These are phyloP conservation scores for Rhagophthalmus giganteus DNA, from an alignment of 2,888 invertebrate genomes.

Conservation along the genomic window DNA sequence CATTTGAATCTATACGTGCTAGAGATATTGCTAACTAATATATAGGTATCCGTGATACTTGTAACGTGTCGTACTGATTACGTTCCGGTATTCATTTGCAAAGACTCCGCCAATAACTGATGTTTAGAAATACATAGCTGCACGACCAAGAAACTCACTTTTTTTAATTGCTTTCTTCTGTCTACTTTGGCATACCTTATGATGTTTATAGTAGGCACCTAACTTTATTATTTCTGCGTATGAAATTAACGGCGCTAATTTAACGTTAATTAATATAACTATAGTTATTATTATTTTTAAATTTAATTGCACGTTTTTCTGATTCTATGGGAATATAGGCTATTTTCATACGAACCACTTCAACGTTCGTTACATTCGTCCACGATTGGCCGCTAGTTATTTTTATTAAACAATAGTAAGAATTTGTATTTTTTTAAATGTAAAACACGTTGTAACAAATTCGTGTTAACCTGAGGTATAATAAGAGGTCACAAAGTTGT, in stretches of 20 bases:
- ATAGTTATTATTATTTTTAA: too few species aligned
- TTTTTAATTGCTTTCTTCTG: slow-evolving; percentile 22
- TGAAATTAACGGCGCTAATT: slow-evolving; percentile 3
- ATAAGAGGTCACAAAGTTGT: too few species aligned
- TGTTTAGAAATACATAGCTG: slow-evolving; percentile 20
- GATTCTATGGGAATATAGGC: too few species aligned
- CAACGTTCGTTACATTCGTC: too few species aligned
- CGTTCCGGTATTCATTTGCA: slow-evolving; percentile 17
- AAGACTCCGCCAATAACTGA: slow-evolving; percentile 7
- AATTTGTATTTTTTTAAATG: too few species aligned
- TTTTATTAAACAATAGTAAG: too few species aligned
- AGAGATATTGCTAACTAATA: slow-evolving; percentile 28
- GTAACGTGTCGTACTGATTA: slow-evolving; percentile 18
- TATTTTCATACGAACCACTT: too few species aligned
- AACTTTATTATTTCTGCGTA: slow-evolving; percentile 3
- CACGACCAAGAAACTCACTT: slow-evolving; percentile 19
- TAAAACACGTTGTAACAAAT: too few species aligned
- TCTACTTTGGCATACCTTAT: slow-evolving; percentile 8
- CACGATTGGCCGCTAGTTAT: too few species aligned
- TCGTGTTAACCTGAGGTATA: too few species aligned
- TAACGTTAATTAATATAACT: slow-evolving; percentile 9
- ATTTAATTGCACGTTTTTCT: too few species aligned
- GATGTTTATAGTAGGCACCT: slow-evolving; percentile 10
- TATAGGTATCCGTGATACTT: slow-evolving; percentile 5
- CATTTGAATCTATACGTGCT: slow-evolving; percentile 34